These are phyloP conservation scores for Clavelina lepadiformis DNA, from an alignment of 23 tunicate species.

Conservation along the genomic window DNA sequence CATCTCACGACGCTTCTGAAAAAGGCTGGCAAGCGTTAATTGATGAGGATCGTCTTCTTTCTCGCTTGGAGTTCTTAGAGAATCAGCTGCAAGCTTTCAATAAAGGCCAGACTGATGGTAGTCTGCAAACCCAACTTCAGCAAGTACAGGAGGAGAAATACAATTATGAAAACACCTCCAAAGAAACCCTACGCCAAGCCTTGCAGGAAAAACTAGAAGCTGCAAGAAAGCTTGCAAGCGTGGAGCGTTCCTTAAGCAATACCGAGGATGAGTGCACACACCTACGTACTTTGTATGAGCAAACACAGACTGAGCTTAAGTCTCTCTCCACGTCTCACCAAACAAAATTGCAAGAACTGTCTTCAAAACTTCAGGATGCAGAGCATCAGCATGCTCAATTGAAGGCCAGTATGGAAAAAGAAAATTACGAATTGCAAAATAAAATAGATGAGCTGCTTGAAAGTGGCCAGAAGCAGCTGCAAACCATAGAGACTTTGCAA, in stretches of 20 bases:
- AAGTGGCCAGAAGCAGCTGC: no score
- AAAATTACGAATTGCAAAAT: no score
- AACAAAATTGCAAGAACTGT: conserved; percentile 38
- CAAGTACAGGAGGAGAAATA: conserved; percentile 90
- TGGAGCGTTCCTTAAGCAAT: conserved; percentile 74
- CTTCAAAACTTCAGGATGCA: no score
- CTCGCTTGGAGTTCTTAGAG: conserved; percentile 83
- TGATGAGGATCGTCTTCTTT: conserved; percentile 77
- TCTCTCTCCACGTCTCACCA: conserved; percentile 60
- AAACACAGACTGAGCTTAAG: conserved; percentile 50
- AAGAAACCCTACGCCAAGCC: conserved; percentile 90
- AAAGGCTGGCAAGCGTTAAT: conserved; percentile 96
- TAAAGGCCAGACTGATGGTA: conserved; percentile 73
- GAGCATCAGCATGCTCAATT: not conserved
- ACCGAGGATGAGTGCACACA: conserved; percentile 92
- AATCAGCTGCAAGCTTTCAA: conserved; percentile 79
- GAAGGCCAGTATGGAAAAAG: no score
- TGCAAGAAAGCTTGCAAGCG: conserved; percentile 58
- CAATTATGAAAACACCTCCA: conserved; percentile 90
- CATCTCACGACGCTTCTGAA: conserved; percentile 80
- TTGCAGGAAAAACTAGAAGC: conserved; percentile 90
- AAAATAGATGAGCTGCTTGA: no score
- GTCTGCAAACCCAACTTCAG: conserved; percentile 54
- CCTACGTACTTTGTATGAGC: conserved; percentile 41
- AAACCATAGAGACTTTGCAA: no score